These are phyloP conservation scores for Ciconia nigra DNA, from an alignment of 2,797 vertebrate genomes.

Conservation along the genomic window DNA sequence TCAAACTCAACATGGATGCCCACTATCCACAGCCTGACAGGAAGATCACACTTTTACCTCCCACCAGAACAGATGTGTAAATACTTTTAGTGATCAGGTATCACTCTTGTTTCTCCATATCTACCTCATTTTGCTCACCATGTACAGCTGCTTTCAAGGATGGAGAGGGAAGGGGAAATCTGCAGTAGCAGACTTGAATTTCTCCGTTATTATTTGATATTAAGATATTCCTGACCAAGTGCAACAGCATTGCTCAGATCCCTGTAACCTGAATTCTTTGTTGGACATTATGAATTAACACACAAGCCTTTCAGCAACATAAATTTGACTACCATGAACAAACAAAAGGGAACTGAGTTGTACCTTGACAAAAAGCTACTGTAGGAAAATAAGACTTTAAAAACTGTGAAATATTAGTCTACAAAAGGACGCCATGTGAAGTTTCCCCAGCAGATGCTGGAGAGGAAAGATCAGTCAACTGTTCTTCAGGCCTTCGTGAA, in stretches of 20 bases:
- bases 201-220: not conserved
- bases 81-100: not conserved
- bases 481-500: not conserved
- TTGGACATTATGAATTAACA: not conserved
- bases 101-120: not conserved
- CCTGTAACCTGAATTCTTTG: not conserved
- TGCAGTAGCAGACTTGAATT: not conserved
- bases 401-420: not conserved
- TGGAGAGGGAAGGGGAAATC: not conserved
- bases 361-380: not conserved
- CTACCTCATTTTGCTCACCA: not conserved
- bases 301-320: not conserved
- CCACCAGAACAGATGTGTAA: not conserved
- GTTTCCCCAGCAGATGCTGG: not conserved
- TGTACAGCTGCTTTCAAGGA: not conserved
- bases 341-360: not conserved
- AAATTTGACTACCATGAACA: not conserved
- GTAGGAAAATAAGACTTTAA: not conserved
- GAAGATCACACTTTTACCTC: not conserved
- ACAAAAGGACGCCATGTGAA: not conserved
- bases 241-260: not conserved
- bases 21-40: not conserved
- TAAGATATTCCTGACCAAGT: not conserved
- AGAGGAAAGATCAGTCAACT: not conserved
- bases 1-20: not conserved